Evolutionary conservation across 2,888 invertebrate genomes (phyloP), one percentile per base, ranked within the genome.

Genomic region (Clitarchus hookeri): DNA sequence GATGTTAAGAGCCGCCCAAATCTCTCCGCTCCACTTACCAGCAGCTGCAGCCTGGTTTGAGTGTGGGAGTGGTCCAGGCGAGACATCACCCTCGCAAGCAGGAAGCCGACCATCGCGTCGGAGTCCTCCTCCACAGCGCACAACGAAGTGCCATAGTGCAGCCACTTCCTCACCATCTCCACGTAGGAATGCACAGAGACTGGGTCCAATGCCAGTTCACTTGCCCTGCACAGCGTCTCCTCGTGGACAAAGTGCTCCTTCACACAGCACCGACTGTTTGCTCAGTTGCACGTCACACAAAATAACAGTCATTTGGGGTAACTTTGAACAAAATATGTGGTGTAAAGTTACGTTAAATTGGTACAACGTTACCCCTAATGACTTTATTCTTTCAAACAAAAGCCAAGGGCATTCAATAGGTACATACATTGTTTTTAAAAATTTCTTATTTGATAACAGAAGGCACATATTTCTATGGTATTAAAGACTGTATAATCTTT

Each of bases 221-320:
- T 77, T 13, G 85, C 85, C 54, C 27, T 79, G 77, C 86, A 86
- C n/a, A 87, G 84, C 11, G 85, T 83, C 83, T 87, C 87, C n/a
- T 87, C 87, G 1, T 12, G 48, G 16, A 87, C 27, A 65, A 86
- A 87, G 84, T 86, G 80, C 3, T 85, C 82, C 87, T 87, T 84
- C 23, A 16, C 23, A 16, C 11, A n/a, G 65, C 65, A 65, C 36
- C 36, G 4, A 36, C 36, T 36, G 36, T 36, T 36, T 36, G 36
- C 36, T 36, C 36, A 36, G 36, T 36, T 36, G 36, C 36, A 36
- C 36, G 4, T 36, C 36, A 36, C 36, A 36, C 36, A 36, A 36
- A 36, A 36, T 36, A 36, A 36, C 36, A 36, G 36, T 36, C 36
- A 36, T 36, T 36, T 36, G 36, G 1, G 36, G 36, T 36, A 36